Conservation (phyloP, 2,797 vertebrate genomes). For the Melanotaenia maccullochi region DNA sequence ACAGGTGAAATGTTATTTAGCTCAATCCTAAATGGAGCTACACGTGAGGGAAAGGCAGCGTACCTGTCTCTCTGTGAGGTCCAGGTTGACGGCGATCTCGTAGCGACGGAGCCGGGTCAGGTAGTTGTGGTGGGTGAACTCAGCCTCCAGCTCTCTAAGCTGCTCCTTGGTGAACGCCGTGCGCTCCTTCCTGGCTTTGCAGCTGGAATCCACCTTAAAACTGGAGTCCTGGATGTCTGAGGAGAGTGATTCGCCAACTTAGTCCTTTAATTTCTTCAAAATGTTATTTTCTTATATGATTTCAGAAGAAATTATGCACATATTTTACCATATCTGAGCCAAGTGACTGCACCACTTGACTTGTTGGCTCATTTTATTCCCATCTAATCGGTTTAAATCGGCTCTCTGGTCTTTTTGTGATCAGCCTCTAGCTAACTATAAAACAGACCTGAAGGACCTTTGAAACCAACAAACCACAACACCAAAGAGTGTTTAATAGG, state of each 20-base stretch:
- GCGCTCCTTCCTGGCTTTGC: conserved; percentile 93
- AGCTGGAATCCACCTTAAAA: conserved; percentile 86
- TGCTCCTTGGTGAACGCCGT: conserved; percentile 98
- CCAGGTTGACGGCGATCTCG: conserved; percentile 97
- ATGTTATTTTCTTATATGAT: background rate
- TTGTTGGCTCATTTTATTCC: background rate
- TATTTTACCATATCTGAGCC: background rate
- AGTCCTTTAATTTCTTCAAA: background rate
- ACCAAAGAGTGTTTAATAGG: conserved; percentile 63
- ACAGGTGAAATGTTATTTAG: background rate
- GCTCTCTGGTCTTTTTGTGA: conserved; percentile 17
- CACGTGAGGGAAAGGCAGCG: background rate
- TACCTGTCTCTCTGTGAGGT: conserved; percentile 98
- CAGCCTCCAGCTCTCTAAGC: conserved; percentile 93
- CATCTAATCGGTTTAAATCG: conserved; percentile 50
- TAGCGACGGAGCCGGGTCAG: conserved; percentile 97
- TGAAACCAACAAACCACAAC: conserved; percentile 61
- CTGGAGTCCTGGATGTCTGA: conserved; percentile 86
- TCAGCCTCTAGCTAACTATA: conserved; percentile 26
- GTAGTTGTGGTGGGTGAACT: conserved; percentile 98
- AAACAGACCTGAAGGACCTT: conserved; percentile 47
- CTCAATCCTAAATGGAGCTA: background rate
- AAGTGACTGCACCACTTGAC: background rate
- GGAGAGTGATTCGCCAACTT: conserved; percentile 22
- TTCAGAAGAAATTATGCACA: background rate